Evolutionary conservation across 2,888 invertebrate genomes (phyloP), one percentile per base, ranked within the genome.

Genomic region (Aphodius sticticus): DNA sequence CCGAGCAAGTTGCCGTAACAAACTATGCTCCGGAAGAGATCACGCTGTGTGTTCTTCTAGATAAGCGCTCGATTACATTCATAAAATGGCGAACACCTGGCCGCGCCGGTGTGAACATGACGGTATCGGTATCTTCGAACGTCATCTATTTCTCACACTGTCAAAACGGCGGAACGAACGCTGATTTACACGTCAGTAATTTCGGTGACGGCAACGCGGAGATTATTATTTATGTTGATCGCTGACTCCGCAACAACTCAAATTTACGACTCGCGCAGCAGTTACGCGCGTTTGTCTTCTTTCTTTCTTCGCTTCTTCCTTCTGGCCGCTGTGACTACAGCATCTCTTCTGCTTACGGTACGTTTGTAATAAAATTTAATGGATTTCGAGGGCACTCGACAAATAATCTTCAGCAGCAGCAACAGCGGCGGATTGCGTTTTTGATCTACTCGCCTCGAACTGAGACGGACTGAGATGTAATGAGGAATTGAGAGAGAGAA

Each of bases 91-190:
- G 53, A 53, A 53, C 53, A 53, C 53, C 53, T 53, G 53, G 53
- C 53, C 53, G 53, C 53, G 26, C 26, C 26, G 53, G 53, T 53
- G 53, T 5, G 53, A 53, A 53, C 53, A 53, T 53, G 53, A 53
- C 53, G 53, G 53, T 53, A 53, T 53, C 53, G 53, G 53, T 53
- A 53, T 53, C 53, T 53, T 7, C 12, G 53, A 12, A 53, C 53
- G 53, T 12, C 53, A 53, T 53, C 53, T 53, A 53, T 53, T 53
- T 53, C 53, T 53, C 53, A 53, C 53, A 53, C 53, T 53, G 53
- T 53, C 53, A 53, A 53, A 53, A 53, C 53, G 53, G 53, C 53
- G 53, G 53, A 53, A 53, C 53, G 53, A 53, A 53, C 53, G 53
- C 53, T 53, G 53, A 53, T 53, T 53, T 53, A 53, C 53, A 53